Base-by-base conservation (phyloP, 2,888 invertebrate genomes). In the Acanthosepion lycidas region DNA sequence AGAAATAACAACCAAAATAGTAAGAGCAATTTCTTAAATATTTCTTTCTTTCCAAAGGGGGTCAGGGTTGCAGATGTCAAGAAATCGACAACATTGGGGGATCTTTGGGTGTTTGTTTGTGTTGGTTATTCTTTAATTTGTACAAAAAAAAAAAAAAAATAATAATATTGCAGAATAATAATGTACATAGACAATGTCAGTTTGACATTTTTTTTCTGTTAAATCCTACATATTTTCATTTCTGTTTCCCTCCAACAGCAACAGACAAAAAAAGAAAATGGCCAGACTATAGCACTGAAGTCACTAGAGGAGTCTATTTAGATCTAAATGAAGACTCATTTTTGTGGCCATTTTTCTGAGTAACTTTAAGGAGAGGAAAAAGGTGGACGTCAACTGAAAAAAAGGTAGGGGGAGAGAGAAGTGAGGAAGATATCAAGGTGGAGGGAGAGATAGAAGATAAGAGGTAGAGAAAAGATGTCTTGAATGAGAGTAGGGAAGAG, bases 41-140 rank as follows among this genome's bases (percentile, higher is more conserved):
- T 59, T 59, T 59, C 78, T 78, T 78, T 78, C 78, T 78, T 78
- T 78, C 78, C 78, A 78, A 78, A 78, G 78, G n/a, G 42, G 78
- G n/a, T 78, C 78, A 78, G 78, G 78, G 78, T 78, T 78, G 78
- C 78, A 78, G n/a, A 78, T 33, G 78, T 78, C 78, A 78, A n/a
- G 78, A 78, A 28, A 15, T 78, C n/a, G 78, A 78, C 78, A 78
- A 78, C 78, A 78, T 78, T 33, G 33, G n/a, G 78, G n/a, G 78
- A 12, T 78, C 0, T 33, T n/a, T 78, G 15, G 23, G n/a, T 78
- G 78, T 59, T 59, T 59, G 78, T 18, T n/a, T n/a, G 78, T n/a
- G n/a, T 78, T 78, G 23, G n/a, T n/a, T 78, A 78, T n/a, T 78
- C 78, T n/a, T 78, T 78, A 78, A 78, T 78, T n/a, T 78, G 78